These are phyloP conservation scores for Nycticebus coucang DNA, from an alignment of 2,113 vertebrate species.

Conservation along the genomic window DNA sequence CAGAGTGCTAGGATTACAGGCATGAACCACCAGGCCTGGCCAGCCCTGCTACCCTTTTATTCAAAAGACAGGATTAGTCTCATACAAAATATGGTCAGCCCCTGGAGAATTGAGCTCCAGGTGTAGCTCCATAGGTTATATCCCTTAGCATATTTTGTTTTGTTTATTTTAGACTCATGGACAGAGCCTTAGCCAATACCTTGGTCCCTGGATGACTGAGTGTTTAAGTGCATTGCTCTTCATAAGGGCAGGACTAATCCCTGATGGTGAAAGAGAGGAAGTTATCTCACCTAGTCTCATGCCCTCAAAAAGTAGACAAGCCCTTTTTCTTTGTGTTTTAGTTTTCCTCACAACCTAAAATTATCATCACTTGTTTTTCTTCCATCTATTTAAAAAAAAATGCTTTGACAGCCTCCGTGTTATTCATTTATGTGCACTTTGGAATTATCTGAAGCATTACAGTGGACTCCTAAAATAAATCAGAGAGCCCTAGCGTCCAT, in stretches of 20 bases:
- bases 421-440: conserved; percentile 3
- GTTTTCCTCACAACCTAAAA: conserved; percentile 9
- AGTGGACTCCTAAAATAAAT: conserved; percentile 47
- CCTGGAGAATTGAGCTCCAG: background rate
- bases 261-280: background rate
- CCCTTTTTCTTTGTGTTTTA: conserved; percentile 10
- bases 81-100: background rate
- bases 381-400: conserved; percentile 32
- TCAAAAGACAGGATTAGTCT: background rate
- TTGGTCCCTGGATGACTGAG: background rate
- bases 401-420: background rate
- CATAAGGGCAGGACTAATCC: background rate
- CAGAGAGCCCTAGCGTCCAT: background rate
- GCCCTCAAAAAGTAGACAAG: background rate
- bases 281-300: background rate
- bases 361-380: conserved; percentile 30
- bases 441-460: conserved; percentile 25
- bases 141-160: background rate
- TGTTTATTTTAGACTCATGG: too few species aligned
- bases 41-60: background rate
- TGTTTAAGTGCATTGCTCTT: background rate
- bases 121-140: background rate
- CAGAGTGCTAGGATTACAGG: too few species aligned
- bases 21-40: too few species aligned
- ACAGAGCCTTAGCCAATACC: too few species aligned